Evolutionary conservation across 2,888 invertebrate species (phyloP).

Genomic region (Erebia aethiops): DNA sequence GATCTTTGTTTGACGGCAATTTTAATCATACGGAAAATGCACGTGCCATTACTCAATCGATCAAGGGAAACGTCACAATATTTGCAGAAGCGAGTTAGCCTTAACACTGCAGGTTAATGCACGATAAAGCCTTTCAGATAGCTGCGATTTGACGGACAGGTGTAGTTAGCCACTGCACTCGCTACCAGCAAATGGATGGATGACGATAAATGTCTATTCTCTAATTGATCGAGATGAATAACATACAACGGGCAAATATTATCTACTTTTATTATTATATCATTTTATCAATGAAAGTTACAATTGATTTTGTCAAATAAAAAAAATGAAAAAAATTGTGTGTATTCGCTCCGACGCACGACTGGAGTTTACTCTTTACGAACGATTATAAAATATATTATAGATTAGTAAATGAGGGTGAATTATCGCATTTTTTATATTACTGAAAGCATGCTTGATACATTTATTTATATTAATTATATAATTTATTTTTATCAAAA

Average conservation of each 20-base stretch:
- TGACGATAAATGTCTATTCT: slow-evolving; percentile 55
- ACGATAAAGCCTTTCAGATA: slow-evolving; percentile 68
- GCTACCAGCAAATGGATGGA: slow-evolving; percentile 63
- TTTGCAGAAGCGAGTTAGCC: slow-evolving; percentile 45
- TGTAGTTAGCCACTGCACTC: slow-evolving; percentile 68
- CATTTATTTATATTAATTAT: too few relatives aligned
- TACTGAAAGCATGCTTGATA: too few relatives aligned
- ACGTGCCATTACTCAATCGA: slow-evolving; percentile 22
- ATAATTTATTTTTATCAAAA: too few relatives aligned
- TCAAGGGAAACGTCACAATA: slow-evolving; percentile 31
- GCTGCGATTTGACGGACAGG: slow-evolving; percentile 66
- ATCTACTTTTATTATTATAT: background rate
- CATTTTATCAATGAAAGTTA: slow-evolving; percentile 5
- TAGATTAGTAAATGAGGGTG: too few relatives aligned
- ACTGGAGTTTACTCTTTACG: too few relatives aligned
- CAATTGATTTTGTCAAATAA: background rate
- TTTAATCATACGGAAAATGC: background rate
- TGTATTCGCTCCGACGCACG: too few relatives aligned
- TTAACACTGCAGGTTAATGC: slow-evolving; percentile 52
- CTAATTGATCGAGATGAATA: slow-evolving; percentile 17
- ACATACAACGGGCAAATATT: slow-evolving; percentile 11
- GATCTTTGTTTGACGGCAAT: background rate
- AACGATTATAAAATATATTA: too few relatives aligned
- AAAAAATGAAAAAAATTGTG: too few relatives aligned
- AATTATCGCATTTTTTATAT: too few relatives aligned